Percentiles rank a stretch among this genome's conserved stretches.
Evolutionary conservation across 2,888 invertebrate species (phyloP).

Genomic region (Clitarchus hookeri): DNA sequence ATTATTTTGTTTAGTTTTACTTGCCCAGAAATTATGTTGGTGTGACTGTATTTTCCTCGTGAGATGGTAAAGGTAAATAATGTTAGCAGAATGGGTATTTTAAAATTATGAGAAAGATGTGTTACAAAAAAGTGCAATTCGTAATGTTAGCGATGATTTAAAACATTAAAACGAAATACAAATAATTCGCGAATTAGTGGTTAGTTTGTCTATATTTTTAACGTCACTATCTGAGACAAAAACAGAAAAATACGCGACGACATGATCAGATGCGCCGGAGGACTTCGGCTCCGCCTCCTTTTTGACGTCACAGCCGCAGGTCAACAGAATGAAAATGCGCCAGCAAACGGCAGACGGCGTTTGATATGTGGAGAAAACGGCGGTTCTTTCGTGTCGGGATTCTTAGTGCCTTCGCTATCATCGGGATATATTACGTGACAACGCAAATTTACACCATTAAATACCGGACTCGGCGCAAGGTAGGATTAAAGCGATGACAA

Average conservation of each 20-base stretch:
- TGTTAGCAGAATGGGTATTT: background rate
- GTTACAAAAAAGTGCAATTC: no score
- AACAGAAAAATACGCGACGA: background rate
- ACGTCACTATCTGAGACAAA: background rate
- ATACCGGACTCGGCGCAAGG: conserved; percentile 31
- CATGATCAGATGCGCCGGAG: background rate
- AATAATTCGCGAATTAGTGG: background rate
- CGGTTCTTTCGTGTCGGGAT: conserved; percentile 29
- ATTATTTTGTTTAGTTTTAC: background rate
- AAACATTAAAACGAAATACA: background rate
- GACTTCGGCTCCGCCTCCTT: background rate
- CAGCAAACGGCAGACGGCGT: conserved; percentile 23
- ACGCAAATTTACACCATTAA: conserved; percentile 29
- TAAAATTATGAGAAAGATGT: no score
- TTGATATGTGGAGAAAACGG: conserved; percentile 33
- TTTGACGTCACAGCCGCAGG: background rate
- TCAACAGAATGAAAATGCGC: background rate
- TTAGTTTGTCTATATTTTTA: background rate
- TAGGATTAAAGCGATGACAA: conserved; percentile 18
- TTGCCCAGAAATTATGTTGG: background rate
- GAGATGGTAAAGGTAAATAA: background rate
- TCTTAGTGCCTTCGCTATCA: conserved; percentile 30
- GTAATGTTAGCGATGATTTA: no score
- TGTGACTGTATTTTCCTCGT: background rate
- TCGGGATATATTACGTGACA: conserved; percentile 30